A percentile compares a stretch with the other conserved stretches of the same genome.
Conservation (phyloP, 2,888 invertebrate species). For the Lydus trimaculatus region DNA sequence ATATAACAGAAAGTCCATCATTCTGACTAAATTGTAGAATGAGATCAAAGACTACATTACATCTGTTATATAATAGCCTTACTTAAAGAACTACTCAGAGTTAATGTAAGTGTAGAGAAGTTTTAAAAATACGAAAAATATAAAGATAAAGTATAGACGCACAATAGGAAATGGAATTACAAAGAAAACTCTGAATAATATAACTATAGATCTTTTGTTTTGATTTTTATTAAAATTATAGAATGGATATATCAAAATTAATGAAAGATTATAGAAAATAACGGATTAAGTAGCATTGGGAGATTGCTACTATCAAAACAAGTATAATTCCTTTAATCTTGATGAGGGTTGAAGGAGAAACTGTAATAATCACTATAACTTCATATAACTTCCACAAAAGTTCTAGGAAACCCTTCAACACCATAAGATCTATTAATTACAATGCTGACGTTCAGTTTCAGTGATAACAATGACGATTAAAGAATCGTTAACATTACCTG, state of each 20-base stretch:
- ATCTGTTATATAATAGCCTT: constrained; percentile 10
- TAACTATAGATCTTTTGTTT: too few relatives aligned
- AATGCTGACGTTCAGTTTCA: not conserved
- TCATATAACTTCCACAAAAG: not conserved
- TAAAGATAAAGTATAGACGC: too few relatives aligned
- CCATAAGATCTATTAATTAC: not conserved
- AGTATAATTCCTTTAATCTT: constrained; percentile 26
- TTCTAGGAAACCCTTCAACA: not conserved
- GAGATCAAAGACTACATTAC: constrained; percentile 23
- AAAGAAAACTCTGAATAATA: too few relatives aligned
- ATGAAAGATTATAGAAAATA: constrained; percentile 20
- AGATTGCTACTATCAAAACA: constrained; percentile 25
- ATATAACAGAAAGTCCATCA: constrained; percentile 19
- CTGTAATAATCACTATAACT: not conserved
- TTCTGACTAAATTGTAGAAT: constrained; percentile 15
- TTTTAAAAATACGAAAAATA: not conserved
- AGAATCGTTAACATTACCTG: not conserved
- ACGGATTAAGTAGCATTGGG: constrained; percentile 19
- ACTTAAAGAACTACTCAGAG: not conserved
- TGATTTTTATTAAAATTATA: not conserved
- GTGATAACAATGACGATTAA: not conserved
- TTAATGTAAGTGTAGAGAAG: not conserved
- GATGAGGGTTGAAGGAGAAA: constrained; percentile 26
- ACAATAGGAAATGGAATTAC: too few relatives aligned
- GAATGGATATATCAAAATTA: constrained; percentile 22